Evolutionary conservation across 1,140 invertebrate species (phyloP), one percentile per base, ranked within the genome.

Genomic region (Adoxophyes honmai): DNA sequence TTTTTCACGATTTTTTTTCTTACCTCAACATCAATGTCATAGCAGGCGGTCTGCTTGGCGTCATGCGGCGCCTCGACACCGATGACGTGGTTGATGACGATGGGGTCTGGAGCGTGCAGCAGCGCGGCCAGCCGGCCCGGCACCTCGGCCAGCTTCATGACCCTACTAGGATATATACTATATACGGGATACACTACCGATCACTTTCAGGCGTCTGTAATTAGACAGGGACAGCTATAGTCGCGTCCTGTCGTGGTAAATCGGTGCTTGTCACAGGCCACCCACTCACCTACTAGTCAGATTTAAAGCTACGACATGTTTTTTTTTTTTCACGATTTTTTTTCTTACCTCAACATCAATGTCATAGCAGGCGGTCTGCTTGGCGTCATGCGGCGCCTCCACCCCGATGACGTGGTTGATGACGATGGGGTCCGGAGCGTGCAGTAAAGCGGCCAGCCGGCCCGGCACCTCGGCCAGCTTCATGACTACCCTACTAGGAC

Each of bases 391-490:
- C 94, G 4, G 97, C 96, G 83, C 93, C 90, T 95, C 94, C 5
- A 94, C 93, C 53, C 92, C 93, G 68, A 99, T 99, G 11, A 98
- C 94, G 86, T 99, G 98, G 91, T 99, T 99, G 68, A 99, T 99
- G 52, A 99, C 97, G 82, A 99, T 99, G 48, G 98, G 98, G 92
- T 99, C 98, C 52, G 99, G 98, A 16, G 98, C 97, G 92, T 98
- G 97, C 16, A 99, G 92, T 53, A 99, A 90, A 15, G 95, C 95
- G 89, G 97, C 98, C n/a, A 99, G 91, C 11, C 98, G 92, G 64
- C 97, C 96, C 5, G 99, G 98, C 77, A 99, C 98, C 91, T 99
- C 99, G 15, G 98, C 98, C 91, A 99, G 99, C 89, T 99, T 98
- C 96, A 99, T 98, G 66, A 97, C 92, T 36, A 94, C 91, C 74